Base-by-base conservation (phyloP, 2,888 invertebrate species). In the Petrophora chlorosata region DNA sequence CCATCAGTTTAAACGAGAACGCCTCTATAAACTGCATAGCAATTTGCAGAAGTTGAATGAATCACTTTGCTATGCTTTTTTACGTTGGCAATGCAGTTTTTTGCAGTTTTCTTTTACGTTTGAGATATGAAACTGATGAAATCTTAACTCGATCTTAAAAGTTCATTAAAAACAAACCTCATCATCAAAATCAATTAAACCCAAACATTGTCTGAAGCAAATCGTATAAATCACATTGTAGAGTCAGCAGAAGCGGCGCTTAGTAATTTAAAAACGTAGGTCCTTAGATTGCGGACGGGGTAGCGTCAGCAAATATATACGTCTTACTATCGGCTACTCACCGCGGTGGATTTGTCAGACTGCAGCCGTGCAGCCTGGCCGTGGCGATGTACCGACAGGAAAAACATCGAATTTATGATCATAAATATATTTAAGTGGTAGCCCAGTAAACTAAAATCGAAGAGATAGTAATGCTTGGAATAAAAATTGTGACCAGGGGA, bases 221-320 rank as follows among this genome's bases (percentile, higher is more conserved):
- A 59, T 65, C 59, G 51, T 63, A 65, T 65, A 59, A 63, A 65
- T 65, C 63, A 65, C 59, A 53, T 55, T 42, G 56, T 51, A 56
- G 43, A 60, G 53, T 62, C 61, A 60, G 63, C 61, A 57, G 60
- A 56, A 56, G 47, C 48, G 54, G 57, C 61, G 65, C 63, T 71
- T 66, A 64, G 73, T 76, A 77, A 80, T 79, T 80, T 79, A 75
- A 79, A 79, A 78, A 73, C 74, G 75, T 73, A 67, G 69, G 65
- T 71, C 68, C 69, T 67, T 70, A 73, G 77, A 76, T 78, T 73
- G 77, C 70, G 70, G 72, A 69, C 61, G 63, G 67, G 67, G 73
- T 78, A 79, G 63, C 75, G 82, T 85, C 85, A 79, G 85, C 85
- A 87, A 84, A 84, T 84, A 83, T 80, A 83, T 79, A 83, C 80